Percentiles rank a stretch among this genome's conserved stretches.
Evolutionary conservation across 1,140 invertebrate species (phyloP).

Genomic region (Pogonomyrmex californicus): DNA sequence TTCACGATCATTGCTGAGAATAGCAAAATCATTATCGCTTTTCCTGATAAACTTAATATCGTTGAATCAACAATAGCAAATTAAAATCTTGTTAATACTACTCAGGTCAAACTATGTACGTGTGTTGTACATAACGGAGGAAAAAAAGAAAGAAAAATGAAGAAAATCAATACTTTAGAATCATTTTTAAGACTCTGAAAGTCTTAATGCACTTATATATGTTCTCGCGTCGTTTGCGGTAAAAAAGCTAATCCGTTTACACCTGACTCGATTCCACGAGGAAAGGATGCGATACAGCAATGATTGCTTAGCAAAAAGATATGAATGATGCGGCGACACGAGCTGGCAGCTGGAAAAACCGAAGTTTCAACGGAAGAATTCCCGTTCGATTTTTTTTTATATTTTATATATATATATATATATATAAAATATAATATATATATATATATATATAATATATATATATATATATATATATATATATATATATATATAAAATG

Average conservation of each 20-base stretch:
- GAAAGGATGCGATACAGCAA: constrained; percentile 46
- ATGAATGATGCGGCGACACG: constrained; percentile 29
- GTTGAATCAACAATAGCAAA: constrained; percentile 64
- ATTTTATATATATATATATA: too few relatives aligned
- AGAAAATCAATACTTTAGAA: constrained; percentile 65
- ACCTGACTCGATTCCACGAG: constrained; percentile 58
- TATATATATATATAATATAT: too few relatives aligned
- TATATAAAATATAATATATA: too few relatives aligned
- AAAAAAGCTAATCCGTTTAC: constrained; percentile 75
- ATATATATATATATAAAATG: too few relatives aligned
- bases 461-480: too few relatives aligned
- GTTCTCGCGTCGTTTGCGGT: constrained; percentile 67
- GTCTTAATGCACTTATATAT: constrained; percentile 54
- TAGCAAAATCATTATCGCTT: neutral
- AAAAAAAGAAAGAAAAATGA: constrained; percentile 53
- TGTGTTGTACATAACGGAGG: constrained; percentile 41
- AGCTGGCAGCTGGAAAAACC: constrained; percentile 15
- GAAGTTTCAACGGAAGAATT: constrained; percentile 22
- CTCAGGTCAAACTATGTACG: constrained; percentile 62
- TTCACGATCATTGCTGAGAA: neutral
- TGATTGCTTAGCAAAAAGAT: constrained; percentile 67
- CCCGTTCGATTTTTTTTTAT: too few relatives aligned
- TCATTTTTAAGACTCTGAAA: constrained; percentile 59
- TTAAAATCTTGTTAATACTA: constrained; percentile 73
- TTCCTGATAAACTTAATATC: constrained; percentile 15